Percentiles rank a stretch among this genome's conserved stretches.
These are phyloP conservation scores for Drosophila paucipuncta DNA, from an alignment of 2,888 invertebrate species.

Conservation along the genomic window DNA sequence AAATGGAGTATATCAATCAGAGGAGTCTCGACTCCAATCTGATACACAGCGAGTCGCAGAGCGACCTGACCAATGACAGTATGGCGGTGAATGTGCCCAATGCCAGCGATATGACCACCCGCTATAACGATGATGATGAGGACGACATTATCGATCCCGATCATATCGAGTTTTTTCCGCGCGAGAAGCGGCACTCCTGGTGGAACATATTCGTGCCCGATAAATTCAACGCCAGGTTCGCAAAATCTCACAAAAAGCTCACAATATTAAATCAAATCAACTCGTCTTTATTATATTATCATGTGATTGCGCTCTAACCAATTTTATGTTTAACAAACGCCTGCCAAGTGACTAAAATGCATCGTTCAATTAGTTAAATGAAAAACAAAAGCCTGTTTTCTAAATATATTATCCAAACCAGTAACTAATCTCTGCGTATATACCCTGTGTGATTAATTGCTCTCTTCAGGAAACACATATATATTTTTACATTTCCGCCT, in stretches of 20 bases:
- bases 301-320: constrained; percentile 42
- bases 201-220: constrained; percentile 95
- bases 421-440: constrained; percentile 42
- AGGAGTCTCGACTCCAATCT: constrained; percentile 69
- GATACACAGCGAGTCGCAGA: constrained; percentile 64
- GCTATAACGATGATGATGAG: constrained; percentile 64
- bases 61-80: constrained; percentile 72
- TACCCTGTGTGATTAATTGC: constrained; percentile 37
- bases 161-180: constrained; percentile 83
- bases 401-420: constrained; percentile 10
- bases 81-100: constrained; percentile 65
- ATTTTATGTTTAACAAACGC: constrained; percentile 64
- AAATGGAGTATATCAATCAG: constrained; percentile 81
- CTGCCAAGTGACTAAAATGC: constrained; percentile 57
- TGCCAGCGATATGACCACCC: constrained; percentile 62
- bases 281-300: constrained; percentile 2
- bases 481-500: constrained; percentile 20
- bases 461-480: not conserved
- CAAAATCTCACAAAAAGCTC: constrained; percentile 7
- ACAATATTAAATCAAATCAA: not conserved
- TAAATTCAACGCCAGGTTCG: constrained; percentile 89
- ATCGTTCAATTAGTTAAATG: constrained; percentile 21
- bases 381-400: not conserved
- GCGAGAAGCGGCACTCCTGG: constrained; percentile 92
- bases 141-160: constrained; percentile 77